Evolutionary conservation across 2,113 vertebrate species (phyloP).

Genomic region (Tachysurus fulvidraco): DNA sequence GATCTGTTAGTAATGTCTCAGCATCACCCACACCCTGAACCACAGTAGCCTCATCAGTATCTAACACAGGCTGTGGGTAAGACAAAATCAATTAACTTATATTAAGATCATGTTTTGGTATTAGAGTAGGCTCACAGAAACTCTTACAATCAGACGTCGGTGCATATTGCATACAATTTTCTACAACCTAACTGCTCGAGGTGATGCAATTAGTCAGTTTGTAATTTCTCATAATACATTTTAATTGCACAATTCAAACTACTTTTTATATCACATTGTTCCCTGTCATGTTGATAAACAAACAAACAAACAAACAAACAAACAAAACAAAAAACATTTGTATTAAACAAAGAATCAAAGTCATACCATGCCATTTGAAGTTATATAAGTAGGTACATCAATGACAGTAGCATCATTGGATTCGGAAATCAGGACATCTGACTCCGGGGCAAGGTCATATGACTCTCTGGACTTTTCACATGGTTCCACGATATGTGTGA

Average conservation of each 20-base stretch:
- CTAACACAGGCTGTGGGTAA: constrained; percentile 34
- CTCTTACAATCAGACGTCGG: neutral
- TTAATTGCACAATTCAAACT: neutral
- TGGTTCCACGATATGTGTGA: constrained; percentile 3
- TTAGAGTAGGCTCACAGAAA: neutral
- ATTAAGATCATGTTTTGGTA: neutral
- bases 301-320: no score
- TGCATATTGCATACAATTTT: neutral
- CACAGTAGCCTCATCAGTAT: constrained; percentile 24
- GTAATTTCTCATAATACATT: neutral
- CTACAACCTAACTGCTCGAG: neutral
- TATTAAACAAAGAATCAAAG: neutral
- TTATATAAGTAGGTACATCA: constrained; percentile 16
- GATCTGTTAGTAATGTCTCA: neutral
- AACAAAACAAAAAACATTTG: neutral
- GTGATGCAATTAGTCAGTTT: neutral
- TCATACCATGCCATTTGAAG: constrained; percentile 35
- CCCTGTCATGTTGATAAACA: no score
- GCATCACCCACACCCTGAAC: constrained; percentile 9
- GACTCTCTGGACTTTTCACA: constrained; percentile 4
- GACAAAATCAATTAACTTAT: neutral
- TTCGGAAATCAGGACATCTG: neutral
- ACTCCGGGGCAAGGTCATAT: constrained; percentile 11
- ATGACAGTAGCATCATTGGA: constrained; percentile 6
- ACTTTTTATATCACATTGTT: no score